Evolutionary conservation across 2,888 invertebrate genomes (phyloP).

Genomic region (Phengaris arion): DNA sequence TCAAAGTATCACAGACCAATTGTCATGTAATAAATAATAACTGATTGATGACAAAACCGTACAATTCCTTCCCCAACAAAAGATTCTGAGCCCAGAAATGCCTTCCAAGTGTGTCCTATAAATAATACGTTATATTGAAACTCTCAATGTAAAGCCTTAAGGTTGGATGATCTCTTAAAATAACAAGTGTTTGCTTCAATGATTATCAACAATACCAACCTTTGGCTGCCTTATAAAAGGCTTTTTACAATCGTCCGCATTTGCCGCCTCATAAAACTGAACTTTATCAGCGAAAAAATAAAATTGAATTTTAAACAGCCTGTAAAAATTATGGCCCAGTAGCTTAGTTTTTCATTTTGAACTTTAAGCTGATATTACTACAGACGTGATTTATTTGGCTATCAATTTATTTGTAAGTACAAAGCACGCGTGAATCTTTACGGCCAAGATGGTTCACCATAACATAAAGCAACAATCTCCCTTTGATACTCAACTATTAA

Average conservation of each 20-base stretch:
- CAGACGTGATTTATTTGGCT: slow-evolving; percentile 40
- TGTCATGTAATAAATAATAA: slow-evolving; percentile 57
- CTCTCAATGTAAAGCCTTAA: slow-evolving; percentile 72
- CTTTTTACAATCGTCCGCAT: slow-evolving; percentile 48
- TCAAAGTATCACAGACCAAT: slow-evolving; percentile 56
- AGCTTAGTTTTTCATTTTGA: slow-evolving; percentile 34
- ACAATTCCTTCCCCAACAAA: slow-evolving; percentile 53
- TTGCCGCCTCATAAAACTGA: slow-evolving; percentile 30
- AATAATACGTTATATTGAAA: slow-evolving; percentile 77
- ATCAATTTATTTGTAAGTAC: slow-evolving; percentile 48
- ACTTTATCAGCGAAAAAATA: slow-evolving; percentile 25
- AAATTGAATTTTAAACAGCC: slow-evolving; percentile 36
- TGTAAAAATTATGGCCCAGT: background rate
- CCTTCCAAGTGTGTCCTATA: slow-evolving; percentile 76
- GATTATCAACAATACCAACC: slow-evolving; percentile 78
- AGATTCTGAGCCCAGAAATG: slow-evolving; percentile 61
- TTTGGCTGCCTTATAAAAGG: slow-evolving; percentile 76
- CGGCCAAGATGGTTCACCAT: slow-evolving; percentile 78
- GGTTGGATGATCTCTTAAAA: slow-evolving; percentile 80
- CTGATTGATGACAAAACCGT: slow-evolving; percentile 63
- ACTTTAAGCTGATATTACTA: slow-evolving; percentile 32
- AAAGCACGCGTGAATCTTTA: slow-evolving; percentile 77
- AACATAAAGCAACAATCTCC: slow-evolving; percentile 73
- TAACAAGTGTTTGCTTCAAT: slow-evolving; percentile 81
- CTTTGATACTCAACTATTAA: slow-evolving; percentile 76